Evolutionary conservation across 2,888 invertebrate genomes (phyloP), one percentile per base, ranked within the genome.

Genomic region (Hydropsyche betteni): DNA sequence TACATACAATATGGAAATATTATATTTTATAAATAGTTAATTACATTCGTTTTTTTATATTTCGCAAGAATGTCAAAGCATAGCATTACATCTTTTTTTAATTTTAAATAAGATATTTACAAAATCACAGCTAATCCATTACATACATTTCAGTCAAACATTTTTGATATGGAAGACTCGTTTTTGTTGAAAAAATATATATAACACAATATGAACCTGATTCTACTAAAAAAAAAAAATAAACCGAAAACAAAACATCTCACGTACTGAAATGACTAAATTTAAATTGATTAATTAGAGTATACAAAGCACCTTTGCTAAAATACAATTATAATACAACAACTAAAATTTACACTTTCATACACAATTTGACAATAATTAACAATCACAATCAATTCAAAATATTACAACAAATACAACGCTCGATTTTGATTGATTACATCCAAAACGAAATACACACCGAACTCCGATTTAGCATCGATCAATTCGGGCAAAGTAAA

Each of bases 11-110:
- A 10, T 44, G 44, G 24, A 44, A 44, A 44, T 44, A 44, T 44
- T 10, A 44, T 24, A 24, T 44, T 44, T 44, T 10, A 44, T 44
- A 44, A 44, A 44, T 44, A 44, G 1, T 44, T 44, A 6, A 44
- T 44, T 44, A 44, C 24, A 24, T 24, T 24, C 24, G 24, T 24
- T 24, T 24, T 24, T 24, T 44, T 44, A 8, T 8, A 44, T 58
- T 16, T 24, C 14, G 58, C 58, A 58, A 58, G 58, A 58, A 58
- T 58, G 14, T 58, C 58, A 16, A 58, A 58, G 58, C 58, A 58
- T 58, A 58, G 58, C 58, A 16, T 58, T 24, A 24, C 53, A 12
- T 51, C 53, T 14, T 53, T 53, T 53, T 24, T 53, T 53, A 53
- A 53, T 58, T 53, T 44, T 10, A 44, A 8, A 44, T 53, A 53